A percentile compares a stretch with the other conserved stretches of the same genome.
These are phyloP conservation scores for Hemiscyllium ocellatum DNA, from an alignment of 2,113 vertebrate genomes.

Conservation along the genomic window DNA sequence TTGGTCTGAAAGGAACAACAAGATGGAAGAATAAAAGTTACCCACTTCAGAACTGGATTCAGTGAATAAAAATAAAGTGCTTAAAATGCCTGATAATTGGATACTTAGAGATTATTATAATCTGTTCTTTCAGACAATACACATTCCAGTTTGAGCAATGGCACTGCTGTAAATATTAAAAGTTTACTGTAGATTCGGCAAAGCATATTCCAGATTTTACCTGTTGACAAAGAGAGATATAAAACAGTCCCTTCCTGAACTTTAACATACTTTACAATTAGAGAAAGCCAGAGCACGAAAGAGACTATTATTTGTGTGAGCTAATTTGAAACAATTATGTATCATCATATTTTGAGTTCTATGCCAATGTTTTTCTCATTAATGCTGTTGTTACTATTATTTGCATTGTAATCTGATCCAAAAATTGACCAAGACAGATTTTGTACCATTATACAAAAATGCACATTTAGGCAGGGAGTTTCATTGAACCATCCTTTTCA, in stretches of 20 bases:
- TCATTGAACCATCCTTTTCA: background rate
- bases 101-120: background rate
- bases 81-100: constrained; percentile 18
- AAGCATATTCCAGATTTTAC: background rate
- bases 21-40: background rate
- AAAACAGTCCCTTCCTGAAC: background rate
- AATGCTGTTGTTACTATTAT: background rate
- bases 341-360: background rate
- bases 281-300: background rate
- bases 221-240: background rate
- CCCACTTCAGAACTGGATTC: background rate
- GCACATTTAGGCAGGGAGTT: background rate
- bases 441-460: background rate
- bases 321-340: background rate
- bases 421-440: background rate
- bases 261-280: background rate
- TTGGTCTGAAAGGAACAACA: background rate
- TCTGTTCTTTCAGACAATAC: background rate
- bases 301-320: background rate
- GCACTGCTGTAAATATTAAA: background rate
- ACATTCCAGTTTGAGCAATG: background rate
- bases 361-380: background rate
- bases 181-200: background rate
- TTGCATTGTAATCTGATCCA: background rate
- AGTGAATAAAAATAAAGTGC: background rate